Percentiles rank a stretch among this genome's conserved stretches.
These are phyloP conservation scores for Phenganax marumi DNA, from an alignment of 92 coral and sea anemone genomes.

Conservation along the genomic window DNA sequence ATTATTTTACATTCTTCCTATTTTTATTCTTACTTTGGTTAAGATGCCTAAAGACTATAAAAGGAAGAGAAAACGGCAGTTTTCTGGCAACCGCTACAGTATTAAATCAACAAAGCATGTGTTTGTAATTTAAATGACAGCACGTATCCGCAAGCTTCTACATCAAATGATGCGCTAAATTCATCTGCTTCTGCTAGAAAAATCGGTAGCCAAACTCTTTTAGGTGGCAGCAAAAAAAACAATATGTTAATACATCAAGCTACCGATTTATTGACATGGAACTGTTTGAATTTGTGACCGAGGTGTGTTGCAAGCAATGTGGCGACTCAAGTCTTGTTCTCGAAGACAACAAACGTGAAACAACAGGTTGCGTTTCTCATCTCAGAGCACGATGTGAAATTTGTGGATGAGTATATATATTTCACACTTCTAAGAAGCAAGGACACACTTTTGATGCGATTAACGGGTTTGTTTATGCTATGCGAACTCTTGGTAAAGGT, in stretches of 20 bases:
- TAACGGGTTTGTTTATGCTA: background rate
- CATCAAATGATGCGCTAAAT: background rate
- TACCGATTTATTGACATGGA: slow-evolving; percentile 1
- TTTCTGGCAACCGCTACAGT: slow-evolving; percentile 6
- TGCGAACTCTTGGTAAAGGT: slow-evolving; percentile 12
- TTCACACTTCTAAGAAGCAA: slow-evolving; percentile 19
- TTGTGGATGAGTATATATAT: slow-evolving; percentile 8
- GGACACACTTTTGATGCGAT: background rate
- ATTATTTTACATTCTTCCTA: slow-evolving; percentile 13
- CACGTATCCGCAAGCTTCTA: background rate
- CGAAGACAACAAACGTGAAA: background rate
- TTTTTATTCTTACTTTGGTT: background rate
- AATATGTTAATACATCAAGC: background rate
- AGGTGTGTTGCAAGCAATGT: slow-evolving; percentile 6
- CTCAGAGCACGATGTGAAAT: slow-evolving; percentile 6
- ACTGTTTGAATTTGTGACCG: background rate
- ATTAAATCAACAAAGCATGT: slow-evolving; percentile 3
- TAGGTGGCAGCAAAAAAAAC: background rate
- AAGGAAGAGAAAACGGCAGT: slow-evolving; percentile 2
- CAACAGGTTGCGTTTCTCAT: background rate
- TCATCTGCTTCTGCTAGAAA: background rate
- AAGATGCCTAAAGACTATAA: slow-evolving; percentile 6
- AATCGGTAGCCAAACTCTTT: background rate
- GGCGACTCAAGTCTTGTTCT: slow-evolving; percentile 6
- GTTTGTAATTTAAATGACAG: background rate